phyloP scores from a whole-genome alignment of 2,113 vertebrate species.

The Grammomys surdaster region DNA sequence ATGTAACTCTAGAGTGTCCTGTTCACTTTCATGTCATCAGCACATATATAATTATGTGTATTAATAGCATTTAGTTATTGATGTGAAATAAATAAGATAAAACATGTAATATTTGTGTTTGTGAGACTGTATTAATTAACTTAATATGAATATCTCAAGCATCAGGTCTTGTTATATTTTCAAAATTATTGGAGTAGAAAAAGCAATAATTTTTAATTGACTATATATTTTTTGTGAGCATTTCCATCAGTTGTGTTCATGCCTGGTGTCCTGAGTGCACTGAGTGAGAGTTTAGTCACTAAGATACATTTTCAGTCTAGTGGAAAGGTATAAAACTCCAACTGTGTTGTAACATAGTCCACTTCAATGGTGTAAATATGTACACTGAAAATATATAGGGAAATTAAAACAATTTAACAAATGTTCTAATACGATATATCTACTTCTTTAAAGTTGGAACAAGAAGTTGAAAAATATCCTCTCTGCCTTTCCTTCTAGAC shows the following conservation, averaged over 20 bases:
- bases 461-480: not conserved
- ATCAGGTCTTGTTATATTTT: not conserved
- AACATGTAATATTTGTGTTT: not conserved
- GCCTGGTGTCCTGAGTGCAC: not conserved
- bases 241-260: not conserved
- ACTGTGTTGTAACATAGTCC: not conserved
- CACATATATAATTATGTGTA: not conserved
- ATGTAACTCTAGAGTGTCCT: not conserved
- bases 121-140: not conserved
- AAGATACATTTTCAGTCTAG: not conserved
- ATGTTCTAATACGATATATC: not conserved
- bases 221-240: not conserved
- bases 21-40: not conserved
- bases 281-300: not conserved
- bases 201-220: not conserved
- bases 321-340: not conserved
- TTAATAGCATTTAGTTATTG: not conserved
- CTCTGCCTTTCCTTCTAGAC: not conserved
- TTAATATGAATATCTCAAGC: not conserved
- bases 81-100: not conserved
- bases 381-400: not conserved
- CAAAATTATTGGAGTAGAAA: not conserved
- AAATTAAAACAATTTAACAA: not conserved
- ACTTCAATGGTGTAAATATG: not conserved
- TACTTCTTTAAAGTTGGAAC: not conserved